Evolutionary conservation across 2,888 invertebrate genomes (phyloP), one percentile per base, ranked within the genome.

Genomic region (Troglohyphantes excavatus): DNA sequence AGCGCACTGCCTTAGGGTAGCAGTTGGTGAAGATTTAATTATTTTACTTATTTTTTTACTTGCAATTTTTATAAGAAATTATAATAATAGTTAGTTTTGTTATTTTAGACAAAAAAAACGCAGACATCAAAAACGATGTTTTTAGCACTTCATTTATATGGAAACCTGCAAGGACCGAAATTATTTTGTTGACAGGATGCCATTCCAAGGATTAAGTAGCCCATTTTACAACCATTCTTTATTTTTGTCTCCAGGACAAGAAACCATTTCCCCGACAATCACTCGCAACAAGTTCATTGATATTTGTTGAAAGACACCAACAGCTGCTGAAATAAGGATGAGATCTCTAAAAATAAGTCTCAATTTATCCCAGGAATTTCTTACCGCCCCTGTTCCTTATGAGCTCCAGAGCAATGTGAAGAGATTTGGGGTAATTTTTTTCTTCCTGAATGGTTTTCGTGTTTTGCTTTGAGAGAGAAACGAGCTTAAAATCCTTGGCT

Each of bases 251-350:
- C 23, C 63, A 63, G 61, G 17, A 78, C 61, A 39, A 21, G 63
- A 63, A 78, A 63, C 43, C 46, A 26, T 59, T 82, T 65, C 27
- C n/a, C 53, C 43, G 27, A 33, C 53, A 59, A 73, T 76, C 59
- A 67, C 70, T 76, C 76, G 76, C 63, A 86, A 76, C 78, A 78
- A 78, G 78, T 67, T 61, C 88, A 73, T 82, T 82, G 75, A 81
- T 72, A 73, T 72, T 65, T 79, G 9, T 53, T 87, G 81, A 81
- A 82, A 65, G 82, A 88, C 82, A 67, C 27, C 46, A 88, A 43
- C 88, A 88, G 88, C 88, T 88, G 88, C 26, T 33, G 29, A 63
- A 75, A 88, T 73, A 81, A 75, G 67, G 81, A 79, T 81, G 43
- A 68, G 65, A 75, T 72, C 27, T 39, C 88, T 82, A 82, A 88